Evolutionary conservation across 2,797 vertebrate species (phyloP).

Genomic region (Manis javanica): DNA sequence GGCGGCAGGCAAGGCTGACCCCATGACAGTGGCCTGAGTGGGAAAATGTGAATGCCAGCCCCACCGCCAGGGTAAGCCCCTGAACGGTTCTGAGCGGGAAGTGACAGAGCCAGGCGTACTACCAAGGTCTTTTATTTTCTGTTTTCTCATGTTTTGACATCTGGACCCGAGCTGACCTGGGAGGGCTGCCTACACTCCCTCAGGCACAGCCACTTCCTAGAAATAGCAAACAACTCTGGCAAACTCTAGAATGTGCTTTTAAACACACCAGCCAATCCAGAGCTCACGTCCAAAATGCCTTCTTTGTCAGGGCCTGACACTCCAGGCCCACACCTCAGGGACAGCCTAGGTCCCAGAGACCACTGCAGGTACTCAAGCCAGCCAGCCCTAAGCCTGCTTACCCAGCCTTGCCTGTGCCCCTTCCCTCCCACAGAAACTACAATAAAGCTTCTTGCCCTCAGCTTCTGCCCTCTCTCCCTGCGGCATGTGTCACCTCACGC

Average conservation of each 20-base stretch:
- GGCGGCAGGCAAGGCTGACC: background rate
- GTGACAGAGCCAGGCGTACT: too few relatives aligned
- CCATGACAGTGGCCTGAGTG: background rate
- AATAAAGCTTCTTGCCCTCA: background rate
- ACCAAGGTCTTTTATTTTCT: background rate
- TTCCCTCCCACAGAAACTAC: background rate
- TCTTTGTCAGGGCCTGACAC: too few relatives aligned
- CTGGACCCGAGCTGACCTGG: background rate
- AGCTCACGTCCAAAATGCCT: too few relatives aligned
- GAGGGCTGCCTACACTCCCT: background rate
- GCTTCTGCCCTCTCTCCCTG: background rate
- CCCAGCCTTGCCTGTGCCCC: background rate
- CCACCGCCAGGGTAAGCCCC: background rate
- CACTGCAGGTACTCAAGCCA: background rate
- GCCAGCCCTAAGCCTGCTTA: background rate
- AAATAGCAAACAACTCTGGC: background rate
- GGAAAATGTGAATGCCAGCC: background rate
- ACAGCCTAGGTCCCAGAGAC: background rate
- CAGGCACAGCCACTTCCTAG: background rate
- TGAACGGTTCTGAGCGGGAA: background rate
- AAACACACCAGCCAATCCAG: background rate
- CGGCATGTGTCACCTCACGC: accelerated
- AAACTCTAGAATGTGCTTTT: background rate
- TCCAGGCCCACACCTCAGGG: background rate
- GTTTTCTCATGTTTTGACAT: background rate